Evolutionary conservation across 2,113 vertebrate genomes (phyloP), one percentile per base, ranked within the genome.

Genomic region (Alexandromys fortis): DNA sequence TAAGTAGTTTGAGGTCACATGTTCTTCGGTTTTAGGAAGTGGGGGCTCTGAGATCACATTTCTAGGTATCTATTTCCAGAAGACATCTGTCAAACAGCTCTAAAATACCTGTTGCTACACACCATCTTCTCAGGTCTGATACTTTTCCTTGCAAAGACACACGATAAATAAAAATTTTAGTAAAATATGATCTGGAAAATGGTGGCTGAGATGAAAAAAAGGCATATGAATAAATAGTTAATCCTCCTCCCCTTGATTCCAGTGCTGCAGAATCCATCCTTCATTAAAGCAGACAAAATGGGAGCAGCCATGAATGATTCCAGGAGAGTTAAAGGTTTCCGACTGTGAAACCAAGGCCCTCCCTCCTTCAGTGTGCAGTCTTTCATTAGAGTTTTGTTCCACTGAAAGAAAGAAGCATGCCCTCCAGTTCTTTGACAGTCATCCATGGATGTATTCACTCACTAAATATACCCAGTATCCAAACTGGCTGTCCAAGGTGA

Each of bases 161-260:
- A 78, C 45, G 82, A 82, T 95, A 77, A 92, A 90, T 81, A 97
- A 94, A 94, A 96, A 35, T 22, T 85, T 13, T 70, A 90, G 89
- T 68, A 82, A 95, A 96, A 79, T 72, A 88, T 63, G 52, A 97
- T 81, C 38, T 61, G 82, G 61, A 55, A 86, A 97, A 95, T 95
- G 90, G 76, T 33, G 78, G 65, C 47, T 70, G 68, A 89, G 45
- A 93, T 81, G 73, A 94, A 93, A 94, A 93, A 28, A 78, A 96
- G 72, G 88, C 13, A 94, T 81, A 92, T 92, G 76, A 92, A 65
- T 47, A 93, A 78, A 68, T 75, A 93, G 73, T 79, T 83, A 83
- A 96, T 92, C 86, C 85, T 17, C 47, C 52, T 77, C 22, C 38
- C 42, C 35, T 5, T 94, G 81, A 95, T 91, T 92, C 89, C 82